Base-by-base conservation (phyloP, 2,113 vertebrate genomes). In the Heterotis niloticus region DNA sequence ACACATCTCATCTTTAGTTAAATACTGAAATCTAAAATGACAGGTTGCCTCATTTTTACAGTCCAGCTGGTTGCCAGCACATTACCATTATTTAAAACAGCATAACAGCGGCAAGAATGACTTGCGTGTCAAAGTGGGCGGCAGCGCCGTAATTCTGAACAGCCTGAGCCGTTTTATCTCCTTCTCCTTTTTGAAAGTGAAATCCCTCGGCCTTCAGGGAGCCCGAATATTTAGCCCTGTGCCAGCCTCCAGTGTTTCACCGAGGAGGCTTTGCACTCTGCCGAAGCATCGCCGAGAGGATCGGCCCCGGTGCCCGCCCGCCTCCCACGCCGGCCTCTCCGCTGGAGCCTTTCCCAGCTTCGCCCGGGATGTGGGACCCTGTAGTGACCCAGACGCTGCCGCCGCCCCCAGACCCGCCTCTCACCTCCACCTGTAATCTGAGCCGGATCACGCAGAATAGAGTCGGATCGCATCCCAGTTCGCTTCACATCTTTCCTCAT, bases 231-330 rank as follows among this genome's bases (percentile, higher is more conserved):
- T 18, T 24, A 62, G 79, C 16, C 73, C 59, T 57, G 14, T 26
- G 29, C 67, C 59, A 57, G 69, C 69, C 60, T 75, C 70, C 34
- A 54, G 57, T 73, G 79, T 67, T 54, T 75, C 24, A 68, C 68
- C 69, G 56, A 51, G 20, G 56, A 80, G 66, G 56, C 2, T 18
- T 78, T 78, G 52, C 72, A 7, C 54, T 23, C 44, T 66, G 28
- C n/a, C 23, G 60, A 34, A 20, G 64, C 20, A 23, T 67, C 54
- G 57, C n/a, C 24, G 56, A 80, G 79, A 77, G 64, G 44, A 51
- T 59, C 24, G 28, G 13, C 51, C 24, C 66, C 51, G 65, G 13
- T 44, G 10, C 23, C 20, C 12, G 24, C 67, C 18, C 17, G 10
- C 79, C 28, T 54, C 73, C 79, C 73, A 75, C 79, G 29, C 18